phyloP scores from a whole-genome alignment of 2,797 vertebrate genomes.

The Ptychadena robeensis region DNA sequence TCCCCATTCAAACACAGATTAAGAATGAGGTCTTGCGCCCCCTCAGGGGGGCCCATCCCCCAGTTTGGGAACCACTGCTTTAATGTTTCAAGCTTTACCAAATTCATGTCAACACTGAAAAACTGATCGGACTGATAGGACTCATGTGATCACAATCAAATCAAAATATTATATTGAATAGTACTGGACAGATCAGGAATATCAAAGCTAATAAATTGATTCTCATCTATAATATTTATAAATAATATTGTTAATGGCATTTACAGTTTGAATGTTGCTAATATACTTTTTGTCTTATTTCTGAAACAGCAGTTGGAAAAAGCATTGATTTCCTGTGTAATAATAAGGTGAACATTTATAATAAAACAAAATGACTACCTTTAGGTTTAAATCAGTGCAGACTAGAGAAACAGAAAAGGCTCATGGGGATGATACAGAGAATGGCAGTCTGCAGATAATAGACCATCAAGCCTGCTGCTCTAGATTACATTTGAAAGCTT shows the following conservation, averaged over 20 bases:
- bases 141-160: no score
- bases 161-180: no score
- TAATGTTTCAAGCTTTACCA: no score
- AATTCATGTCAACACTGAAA: no score
- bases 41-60: no score
- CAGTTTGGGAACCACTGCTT: no score
- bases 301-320: neutral
- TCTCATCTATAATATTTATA: neutral
- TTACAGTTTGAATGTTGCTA: neutral
- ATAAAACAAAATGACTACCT: neutral
- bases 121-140: no score
- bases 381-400: neutral
- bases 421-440: neutral
- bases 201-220: neutral
- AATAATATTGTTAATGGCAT: neutral
- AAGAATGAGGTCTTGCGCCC: no score
- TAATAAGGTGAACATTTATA: neutral
- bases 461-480: neutral
- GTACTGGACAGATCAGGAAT: no score
- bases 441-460: slow-evolving; percentile 9
- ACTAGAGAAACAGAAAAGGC: neutral
- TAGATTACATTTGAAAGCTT: slow-evolving; percentile 6
- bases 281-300: neutral
- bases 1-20: no score
- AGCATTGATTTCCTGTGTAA: neutral